Evolutionary conservation across 2,888 invertebrate species (phyloP).

Genomic region (Megamerina dolium): DNA sequence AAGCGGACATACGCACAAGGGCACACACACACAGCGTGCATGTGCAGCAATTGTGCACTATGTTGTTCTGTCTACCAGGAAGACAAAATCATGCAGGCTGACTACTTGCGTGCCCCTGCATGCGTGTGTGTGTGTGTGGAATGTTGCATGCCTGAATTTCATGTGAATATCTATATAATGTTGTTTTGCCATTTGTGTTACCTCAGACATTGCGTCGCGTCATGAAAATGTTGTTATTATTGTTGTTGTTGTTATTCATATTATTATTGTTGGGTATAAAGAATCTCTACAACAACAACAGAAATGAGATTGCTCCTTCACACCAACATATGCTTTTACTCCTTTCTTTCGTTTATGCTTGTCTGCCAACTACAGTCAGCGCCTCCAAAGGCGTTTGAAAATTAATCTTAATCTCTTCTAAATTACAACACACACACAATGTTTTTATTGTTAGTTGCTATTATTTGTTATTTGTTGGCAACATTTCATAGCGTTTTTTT

Average conservation of each 20-base stretch:
- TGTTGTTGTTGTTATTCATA: neutral
- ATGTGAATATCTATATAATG: too few species aligned
- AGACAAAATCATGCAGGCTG: neutral
- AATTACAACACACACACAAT: constrained; percentile 26
- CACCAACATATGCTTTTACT: too few species aligned
- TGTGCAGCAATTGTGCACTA: too few species aligned
- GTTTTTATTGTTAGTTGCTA: constrained; percentile 15
- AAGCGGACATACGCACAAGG: neutral
- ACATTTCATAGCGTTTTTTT: constrained; percentile 9
- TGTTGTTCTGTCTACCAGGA: too few species aligned
- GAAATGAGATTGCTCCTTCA: too few species aligned
- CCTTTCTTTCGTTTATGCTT: neutral
- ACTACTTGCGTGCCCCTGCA: neutral
- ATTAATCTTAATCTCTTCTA: constrained; percentile 31
- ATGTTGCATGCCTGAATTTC: neutral
- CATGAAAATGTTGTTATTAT: constrained; percentile 16
- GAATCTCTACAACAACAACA: neutral
- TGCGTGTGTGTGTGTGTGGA: neutral
- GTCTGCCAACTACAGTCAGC: constrained; percentile 4
- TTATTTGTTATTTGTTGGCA: constrained; percentile 7
- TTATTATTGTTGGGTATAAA: neutral
- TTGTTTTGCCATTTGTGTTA: constrained; percentile 16
- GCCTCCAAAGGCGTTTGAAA: constrained; percentile 27
- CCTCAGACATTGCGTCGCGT: constrained; percentile 27
- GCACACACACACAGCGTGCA: too few species aligned